Base-by-base conservation (phyloP, 2,797 vertebrate species). In the Lagothrix lagotricha region DNA sequence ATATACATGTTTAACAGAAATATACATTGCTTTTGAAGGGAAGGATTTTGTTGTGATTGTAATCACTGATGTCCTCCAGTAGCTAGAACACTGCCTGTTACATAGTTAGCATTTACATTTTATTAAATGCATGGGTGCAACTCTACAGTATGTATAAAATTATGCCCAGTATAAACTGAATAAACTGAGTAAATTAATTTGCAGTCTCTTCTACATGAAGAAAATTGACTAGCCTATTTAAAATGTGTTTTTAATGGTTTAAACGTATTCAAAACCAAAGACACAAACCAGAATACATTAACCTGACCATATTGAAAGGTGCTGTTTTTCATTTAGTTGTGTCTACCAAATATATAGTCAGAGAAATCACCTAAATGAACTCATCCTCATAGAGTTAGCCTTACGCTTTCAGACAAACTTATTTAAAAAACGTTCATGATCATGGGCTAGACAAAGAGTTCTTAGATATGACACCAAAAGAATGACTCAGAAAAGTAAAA, bases 201-300 rank as follows among this genome's bases (percentile, higher is more conserved):
- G 9, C 33, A 90, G 13, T 52, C 50, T 22, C 24, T 54, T 17
- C 15, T 72, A 20, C 64, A 84, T 88, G 76, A 95, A 84, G 41
- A 90, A n/a, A 73, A 88, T 48, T 77, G 19, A 76, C 61, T 39
- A 67, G 12, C 20, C 64, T 70, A 93, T 80, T 93, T 90, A 70
- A 96, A 91, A 87, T 92, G 11, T 92, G 22, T 73, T 70, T 61
- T 90, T 83, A 95, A 90, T 95, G 22, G 7, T 57, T 96, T 95
- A 95, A 95, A 94, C 12, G 67, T 87, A 85, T 95, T 92, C 84
- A 81, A 8, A 92, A 70, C 61, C 73, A 94, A 92, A 87, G 46
- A 84, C 58, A 36, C 15, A 96, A 96, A 75, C 4, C 61, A 88
- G 76, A 90, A 94, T 86, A 58, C 41, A 90, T 95, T 96, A 97